Evolutionary conservation across 2,888 invertebrate species (phyloP).

Genomic region (Athalia circularis): DNA sequence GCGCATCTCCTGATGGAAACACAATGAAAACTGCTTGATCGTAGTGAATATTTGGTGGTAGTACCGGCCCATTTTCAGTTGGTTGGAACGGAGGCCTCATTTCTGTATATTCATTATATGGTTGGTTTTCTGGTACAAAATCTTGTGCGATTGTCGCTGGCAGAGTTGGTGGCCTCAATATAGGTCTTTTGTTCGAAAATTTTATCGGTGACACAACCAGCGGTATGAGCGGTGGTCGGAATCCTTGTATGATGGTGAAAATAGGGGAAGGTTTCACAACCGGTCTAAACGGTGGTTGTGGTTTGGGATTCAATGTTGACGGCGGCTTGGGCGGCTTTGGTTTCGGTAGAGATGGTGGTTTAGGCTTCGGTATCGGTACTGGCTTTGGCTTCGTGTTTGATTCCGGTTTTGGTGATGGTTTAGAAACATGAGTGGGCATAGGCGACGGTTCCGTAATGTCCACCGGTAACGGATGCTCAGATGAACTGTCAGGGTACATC

Average conservation of each 20-base stretch:
- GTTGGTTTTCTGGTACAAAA: not conserved
- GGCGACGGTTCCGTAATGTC: too few species aligned
- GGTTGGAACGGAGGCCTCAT: not conserved
- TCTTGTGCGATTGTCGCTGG: not conserved
- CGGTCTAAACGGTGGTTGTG: not conserved
- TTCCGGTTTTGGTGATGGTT: too few species aligned
- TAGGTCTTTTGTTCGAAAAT: not conserved
- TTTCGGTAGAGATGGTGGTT: not conserved
- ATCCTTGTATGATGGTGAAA: not conserved
- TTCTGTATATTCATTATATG: not conserved
- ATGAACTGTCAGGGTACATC: not conserved
- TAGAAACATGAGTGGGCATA: too few species aligned
- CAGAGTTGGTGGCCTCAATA: not conserved
- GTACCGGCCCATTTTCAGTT: constrained; percentile 16
- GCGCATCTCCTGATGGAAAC: constrained; percentile 18
- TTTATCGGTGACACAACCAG: not conserved
- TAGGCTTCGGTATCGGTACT: not conserved
- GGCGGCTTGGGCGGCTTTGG: not conserved
- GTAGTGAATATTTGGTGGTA: constrained; percentile 23
- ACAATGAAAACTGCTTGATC: constrained; percentile 14
- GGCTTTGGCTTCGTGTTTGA: not conserved
- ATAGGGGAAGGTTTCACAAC: not conserved
- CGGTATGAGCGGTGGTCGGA: not conserved
- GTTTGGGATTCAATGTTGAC: not conserved
- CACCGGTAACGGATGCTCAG: too few species aligned